phyloP scores from a whole-genome alignment of 1,140 invertebrate species.

The Wiebesia pumilae region DNA sequence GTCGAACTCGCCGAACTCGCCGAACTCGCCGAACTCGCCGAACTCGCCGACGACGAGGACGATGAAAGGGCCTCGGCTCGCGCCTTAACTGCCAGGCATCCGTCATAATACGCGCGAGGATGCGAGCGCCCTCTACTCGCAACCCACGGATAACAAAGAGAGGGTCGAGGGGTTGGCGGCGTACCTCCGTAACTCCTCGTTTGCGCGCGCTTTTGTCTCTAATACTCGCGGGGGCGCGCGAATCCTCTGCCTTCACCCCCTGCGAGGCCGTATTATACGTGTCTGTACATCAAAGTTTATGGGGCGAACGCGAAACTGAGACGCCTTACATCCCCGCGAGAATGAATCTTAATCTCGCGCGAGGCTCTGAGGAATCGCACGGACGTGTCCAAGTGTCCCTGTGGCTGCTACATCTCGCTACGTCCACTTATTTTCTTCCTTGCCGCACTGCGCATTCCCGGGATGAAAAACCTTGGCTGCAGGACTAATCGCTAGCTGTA shows the following conservation, averaged over 20 bases:
- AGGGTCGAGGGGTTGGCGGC: neutral
- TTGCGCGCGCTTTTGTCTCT: conserved; percentile 68
- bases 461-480: too few relatives aligned
- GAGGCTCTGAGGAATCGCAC: neutral
- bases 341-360: conserved; percentile 49
- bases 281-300: conserved; percentile 71
- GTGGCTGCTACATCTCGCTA: too few relatives aligned
- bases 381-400: neutral
- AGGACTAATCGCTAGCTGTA: too few relatives aligned
- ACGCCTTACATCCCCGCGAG: neutral
- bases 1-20: neutral
- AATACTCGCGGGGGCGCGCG: conserved; percentile 59
- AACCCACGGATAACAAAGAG: neutral
- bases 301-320: conserved; percentile 50
- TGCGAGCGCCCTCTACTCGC: conserved; percentile 56
- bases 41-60: conserved; percentile 30
- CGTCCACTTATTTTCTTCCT: neutral
- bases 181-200: conserved; percentile 64
- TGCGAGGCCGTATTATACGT: neutral
- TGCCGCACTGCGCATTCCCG: neutral
- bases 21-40: neutral
- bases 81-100: conserved; percentile 58
- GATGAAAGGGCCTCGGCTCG: conserved; percentile 43
- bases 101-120: conserved; percentile 67
- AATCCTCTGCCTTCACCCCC: conserved; percentile 59